Percentiles rank a stretch among this genome's conserved stretches.
These are phyloP conservation scores for Pycnomerus fuliginosus DNA, from an alignment of 2,888 invertebrate species.

Conservation along the genomic window DNA sequence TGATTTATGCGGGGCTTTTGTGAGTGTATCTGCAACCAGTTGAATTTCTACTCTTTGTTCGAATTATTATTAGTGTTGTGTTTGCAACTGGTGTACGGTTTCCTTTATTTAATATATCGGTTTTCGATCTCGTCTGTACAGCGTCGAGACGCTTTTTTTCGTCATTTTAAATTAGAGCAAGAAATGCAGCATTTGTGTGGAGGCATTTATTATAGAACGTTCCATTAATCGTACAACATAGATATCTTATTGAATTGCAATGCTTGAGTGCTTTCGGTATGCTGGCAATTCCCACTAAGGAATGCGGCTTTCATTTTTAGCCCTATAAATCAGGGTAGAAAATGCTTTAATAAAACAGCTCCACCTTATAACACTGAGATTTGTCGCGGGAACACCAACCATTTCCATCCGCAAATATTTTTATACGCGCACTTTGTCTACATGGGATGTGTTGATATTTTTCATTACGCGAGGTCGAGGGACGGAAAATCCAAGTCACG, in stretches of 20 bases:
- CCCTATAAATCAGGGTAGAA: constrained; percentile 50
- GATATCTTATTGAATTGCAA: constrained; percentile 25
- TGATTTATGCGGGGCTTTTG: constrained; percentile 43
- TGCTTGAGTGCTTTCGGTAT: constrained; percentile 50
- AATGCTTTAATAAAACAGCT: constrained; percentile 52
- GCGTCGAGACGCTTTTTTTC: too few species aligned
- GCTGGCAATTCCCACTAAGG: constrained; percentile 48
- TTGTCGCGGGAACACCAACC: constrained; percentile 33
- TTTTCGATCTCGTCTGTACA: too few species aligned
- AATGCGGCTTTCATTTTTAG: constrained; percentile 52
- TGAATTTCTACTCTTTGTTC: constrained; percentile 30
- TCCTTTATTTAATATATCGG: too few species aligned
- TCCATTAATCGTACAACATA: too few species aligned
- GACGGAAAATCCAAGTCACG: too few species aligned
- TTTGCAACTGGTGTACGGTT: constrained; percentile 9
- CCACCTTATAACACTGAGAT: constrained; percentile 28
- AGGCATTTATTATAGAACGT: too few species aligned
- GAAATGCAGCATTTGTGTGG: too few species aligned
- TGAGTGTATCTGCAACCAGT: constrained; percentile 42
- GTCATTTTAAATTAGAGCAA: too few species aligned
- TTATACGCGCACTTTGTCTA: constrained; percentile 52
- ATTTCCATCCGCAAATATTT: constrained; percentile 51
- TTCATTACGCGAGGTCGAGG: too few species aligned
- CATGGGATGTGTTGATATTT: constrained; percentile 44
- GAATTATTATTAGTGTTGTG: constrained; percentile 25